Evolutionary conservation across 2,113 vertebrate species (phyloP), one percentile per base, ranked within the genome.

Genomic region (Oryzias curvinotus): DNA sequence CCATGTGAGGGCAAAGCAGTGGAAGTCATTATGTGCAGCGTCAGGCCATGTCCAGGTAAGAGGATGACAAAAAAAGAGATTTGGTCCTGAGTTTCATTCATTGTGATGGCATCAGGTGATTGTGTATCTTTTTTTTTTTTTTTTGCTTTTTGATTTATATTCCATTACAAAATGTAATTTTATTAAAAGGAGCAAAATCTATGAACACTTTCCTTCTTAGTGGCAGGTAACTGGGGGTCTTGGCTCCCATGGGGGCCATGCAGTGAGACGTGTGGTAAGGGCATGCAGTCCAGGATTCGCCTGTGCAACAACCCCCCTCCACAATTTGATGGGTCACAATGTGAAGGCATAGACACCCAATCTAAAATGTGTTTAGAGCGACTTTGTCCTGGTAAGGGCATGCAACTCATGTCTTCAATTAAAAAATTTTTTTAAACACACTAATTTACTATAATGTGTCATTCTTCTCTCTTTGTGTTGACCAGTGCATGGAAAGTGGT

Each of bases 401-500:
- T 10, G 8, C 36, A 12, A 30, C 53, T 14, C 3, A 15, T 51
- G 50, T 17, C 45, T 23, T 36, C 1, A 52, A 14, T 52, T 36
- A 7, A 6, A 52, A 36, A 14, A 10, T 2, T 46, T 42, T 4
- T 30, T 30, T 2, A 49, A 42, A 68, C 4, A 45, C 41, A 45
- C n/a, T 21, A 14, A 48, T 12, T 57, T 14, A 53, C 26, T n/a
- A 4, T 12, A 41, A 1, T 5, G 19, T 14, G 30, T 17, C 15
- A 25, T 46, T 52, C n/a, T 28, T 54, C 2, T 57, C 1, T 28
- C 41, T 21, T 50, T 70, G 61, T 73, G 36, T 41, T 68, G 50
- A 77, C 48, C 74, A 99, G 97, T 99, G 84, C 93, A 98, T 57
- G 97, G 97, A 10, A 96, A 93, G 69, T 99, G 97, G 97, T 87